Base-by-base conservation (phyloP, 2,797 vertebrate genomes). In the Rhinophrynus dorsalis region DNA sequence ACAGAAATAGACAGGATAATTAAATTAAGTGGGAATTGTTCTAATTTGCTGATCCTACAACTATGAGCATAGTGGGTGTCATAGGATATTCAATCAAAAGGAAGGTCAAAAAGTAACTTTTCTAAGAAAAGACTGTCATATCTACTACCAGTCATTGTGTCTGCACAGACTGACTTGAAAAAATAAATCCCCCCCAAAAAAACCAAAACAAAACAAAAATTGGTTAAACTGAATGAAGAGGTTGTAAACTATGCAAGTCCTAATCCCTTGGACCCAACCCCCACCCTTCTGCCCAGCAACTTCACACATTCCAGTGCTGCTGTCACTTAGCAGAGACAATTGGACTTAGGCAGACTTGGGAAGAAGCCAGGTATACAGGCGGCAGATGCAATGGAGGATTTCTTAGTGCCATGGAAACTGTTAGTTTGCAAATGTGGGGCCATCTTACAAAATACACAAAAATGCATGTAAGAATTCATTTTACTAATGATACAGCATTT, bases 251-350 rank as follows among this genome's bases (percentile, higher is more conserved):
- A 42, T n/a, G 33, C 23, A 27, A 4, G 23, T 24, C 35, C 40
- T 40, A 26, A 35, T 37, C 54, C 18, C 10, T 40, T 23, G 18
- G 1, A 3, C 24, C n/a, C n/a, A n/a, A n/a, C n/a, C n/a, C n/a
- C n/a, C n/a, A 21, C 24, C 24, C n/a, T 15, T 20, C 33, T 38
- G 33, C 20, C 11, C 18, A 6, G 18, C 27, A 15, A 24, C 52
- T 38, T 23, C 12, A 37, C 54, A 57, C 54, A 57, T 57, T 48
- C 33, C 21, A 13, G 32, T 10, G 37, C 20, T 37, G 11, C 32
- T 37, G 32, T 57, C 32, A 57, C 54, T 57, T 11, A 57, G 32
- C 32, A 57, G 20, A 37, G 12, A 57, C 54, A 23, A 57, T 57
- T 37, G 47, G 32, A 33, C 32, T 37, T 1, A 21, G 18, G 20